Conservation (phyloP, 2,797 vertebrate species). For the Bucorvus abyssinicus region DNA sequence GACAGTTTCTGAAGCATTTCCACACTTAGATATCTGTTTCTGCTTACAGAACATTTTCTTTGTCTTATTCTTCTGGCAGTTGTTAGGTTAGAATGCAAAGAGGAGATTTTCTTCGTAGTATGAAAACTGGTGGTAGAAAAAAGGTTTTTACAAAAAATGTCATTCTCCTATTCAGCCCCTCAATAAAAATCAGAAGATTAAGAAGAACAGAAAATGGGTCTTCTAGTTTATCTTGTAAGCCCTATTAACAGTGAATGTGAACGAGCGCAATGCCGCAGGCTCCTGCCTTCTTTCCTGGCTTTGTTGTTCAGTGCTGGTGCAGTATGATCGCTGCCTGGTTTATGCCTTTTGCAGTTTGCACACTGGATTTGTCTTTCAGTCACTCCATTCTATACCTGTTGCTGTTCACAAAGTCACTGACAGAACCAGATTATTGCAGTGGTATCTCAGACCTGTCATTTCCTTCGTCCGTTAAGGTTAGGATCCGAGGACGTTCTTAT, state of each 20-base stretch:
- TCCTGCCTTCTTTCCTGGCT: not conserved
- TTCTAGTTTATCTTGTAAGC: not conserved
- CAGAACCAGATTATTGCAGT: not conserved
- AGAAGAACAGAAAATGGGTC: not conserved
- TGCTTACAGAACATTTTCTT: not conserved
- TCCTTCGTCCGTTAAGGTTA: not conserved
- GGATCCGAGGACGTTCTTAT: not conserved
- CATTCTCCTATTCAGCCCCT: not conserved
- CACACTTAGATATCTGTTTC: not conserved
- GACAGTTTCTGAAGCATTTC: not conserved
- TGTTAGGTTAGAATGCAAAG: not conserved
- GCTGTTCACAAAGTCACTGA: not conserved
- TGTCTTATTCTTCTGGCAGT: not conserved
- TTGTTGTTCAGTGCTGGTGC: not conserved
- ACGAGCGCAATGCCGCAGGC: rapidly evolving
- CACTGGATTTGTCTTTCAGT: not conserved
- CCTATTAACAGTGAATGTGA: not conserved
- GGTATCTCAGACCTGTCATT: not conserved
- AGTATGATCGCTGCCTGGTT: not conserved
- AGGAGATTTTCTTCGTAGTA: not conserved
- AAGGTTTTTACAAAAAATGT: not conserved
- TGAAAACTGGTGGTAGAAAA: not conserved
- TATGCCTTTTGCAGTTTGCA: not conserved
- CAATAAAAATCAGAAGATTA: not conserved
- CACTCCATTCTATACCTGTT: not conserved